phyloP scores from a whole-genome alignment of 2,113 vertebrate genomes.

The Sebastes fasciatus region DNA sequence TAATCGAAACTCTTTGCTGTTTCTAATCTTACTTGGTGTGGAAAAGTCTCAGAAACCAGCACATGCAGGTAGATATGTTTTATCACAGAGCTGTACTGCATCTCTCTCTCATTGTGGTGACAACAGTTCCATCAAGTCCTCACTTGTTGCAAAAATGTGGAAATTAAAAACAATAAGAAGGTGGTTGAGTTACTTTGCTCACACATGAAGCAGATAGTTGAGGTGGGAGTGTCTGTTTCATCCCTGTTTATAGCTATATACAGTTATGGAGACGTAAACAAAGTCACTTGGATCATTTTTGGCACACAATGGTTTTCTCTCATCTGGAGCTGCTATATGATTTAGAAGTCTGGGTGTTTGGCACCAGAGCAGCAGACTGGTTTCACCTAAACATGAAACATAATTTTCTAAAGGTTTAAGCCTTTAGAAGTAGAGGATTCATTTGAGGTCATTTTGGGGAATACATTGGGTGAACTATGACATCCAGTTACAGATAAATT shows the following conservation, averaged over 20 bases:
- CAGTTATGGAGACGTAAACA: constrained; percentile 16
- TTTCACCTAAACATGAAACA: background rate
- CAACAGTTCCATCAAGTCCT: constrained; percentile 31
- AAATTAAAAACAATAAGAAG: constrained; percentile 31
- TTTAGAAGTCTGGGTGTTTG: background rate
- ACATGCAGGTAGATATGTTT: background rate
- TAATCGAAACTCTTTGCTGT: constrained; percentile 23
- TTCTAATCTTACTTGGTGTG: background rate
- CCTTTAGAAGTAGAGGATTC: background rate
- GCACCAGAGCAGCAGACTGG: background rate
- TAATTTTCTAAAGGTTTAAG: background rate
- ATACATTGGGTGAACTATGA: background rate
- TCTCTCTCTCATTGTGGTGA: background rate
- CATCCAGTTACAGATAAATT: too few species aligned
- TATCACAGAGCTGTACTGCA: background rate
- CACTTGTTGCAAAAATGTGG: constrained; percentile 34
- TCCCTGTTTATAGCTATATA: background rate
- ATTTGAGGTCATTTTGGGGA: background rate
- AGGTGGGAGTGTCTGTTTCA: constrained; percentile 29
- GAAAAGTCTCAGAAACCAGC: background rate
- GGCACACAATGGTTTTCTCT: background rate
- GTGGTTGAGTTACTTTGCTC: constrained; percentile 19
- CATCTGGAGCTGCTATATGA: background rate
- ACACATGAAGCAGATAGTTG: constrained; percentile 37
- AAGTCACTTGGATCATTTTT: background rate